phyloP scores from a whole-genome alignment of 1,140 invertebrate genomes.

The Centruroides vittatus region DNA sequence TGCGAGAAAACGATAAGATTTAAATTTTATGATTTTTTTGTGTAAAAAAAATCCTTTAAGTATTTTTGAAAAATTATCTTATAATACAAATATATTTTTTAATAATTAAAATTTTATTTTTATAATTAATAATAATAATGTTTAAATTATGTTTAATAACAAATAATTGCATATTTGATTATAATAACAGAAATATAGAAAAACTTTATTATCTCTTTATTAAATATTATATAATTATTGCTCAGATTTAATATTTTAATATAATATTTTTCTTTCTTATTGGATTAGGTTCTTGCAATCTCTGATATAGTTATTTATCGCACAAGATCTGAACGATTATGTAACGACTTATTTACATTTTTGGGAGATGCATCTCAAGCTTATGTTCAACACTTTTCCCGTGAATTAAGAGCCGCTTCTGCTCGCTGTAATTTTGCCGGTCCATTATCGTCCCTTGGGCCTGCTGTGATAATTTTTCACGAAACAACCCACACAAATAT shows the following conservation, averaged over 20 bases:
- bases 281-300: constrained; percentile 46
- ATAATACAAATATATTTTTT: too few relatives aligned
- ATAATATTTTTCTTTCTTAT: background rate
- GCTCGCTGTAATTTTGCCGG: constrained; percentile 34
- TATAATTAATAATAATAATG: too few relatives aligned
- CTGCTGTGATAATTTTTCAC: constrained; percentile 63
- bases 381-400: constrained; percentile 56
- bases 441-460: constrained; percentile 42
- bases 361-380: constrained; percentile 58
- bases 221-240: too few relatives aligned
- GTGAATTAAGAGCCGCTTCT: constrained; percentile 42
- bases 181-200: too few relatives aligned
- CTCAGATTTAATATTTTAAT: background rate
- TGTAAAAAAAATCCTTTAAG: too few relatives aligned
- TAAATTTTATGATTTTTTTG: too few relatives aligned
- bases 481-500: constrained; percentile 38
- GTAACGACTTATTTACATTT: constrained; percentile 65
- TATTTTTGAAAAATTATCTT: too few relatives aligned
- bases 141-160: too few relatives aligned
- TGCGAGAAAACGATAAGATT: too few relatives aligned
- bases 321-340: constrained; percentile 57
- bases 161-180: too few relatives aligned
- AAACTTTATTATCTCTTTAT: too few relatives aligned
- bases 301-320: constrained; percentile 70
- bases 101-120: too few relatives aligned